A percentile compares a stretch with the other conserved stretches of the same genome.
Conservation (phyloP, 2,797 vertebrate species). For the Microchirus variegatus region DNA sequence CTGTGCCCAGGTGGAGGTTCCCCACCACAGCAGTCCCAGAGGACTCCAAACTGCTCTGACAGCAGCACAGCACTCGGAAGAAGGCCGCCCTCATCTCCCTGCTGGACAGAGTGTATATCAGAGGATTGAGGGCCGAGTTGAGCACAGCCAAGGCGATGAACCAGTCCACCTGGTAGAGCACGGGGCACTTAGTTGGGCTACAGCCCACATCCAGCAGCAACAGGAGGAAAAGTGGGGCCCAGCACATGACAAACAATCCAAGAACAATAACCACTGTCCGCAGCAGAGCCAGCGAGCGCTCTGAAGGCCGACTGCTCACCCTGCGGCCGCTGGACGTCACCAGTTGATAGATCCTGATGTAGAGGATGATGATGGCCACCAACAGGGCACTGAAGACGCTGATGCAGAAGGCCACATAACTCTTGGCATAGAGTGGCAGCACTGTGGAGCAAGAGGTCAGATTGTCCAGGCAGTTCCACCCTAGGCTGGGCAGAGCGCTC, state of each 20-base stretch:
- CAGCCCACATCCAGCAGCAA: constrained; percentile 83
- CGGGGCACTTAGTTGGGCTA: constrained; percentile 69
- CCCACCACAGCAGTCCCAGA: constrained; percentile 43
- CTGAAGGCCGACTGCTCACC: constrained; percentile 80
- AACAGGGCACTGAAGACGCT: constrained; percentile 80
- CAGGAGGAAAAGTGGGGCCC: constrained; percentile 83
- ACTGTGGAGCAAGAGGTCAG: constrained; percentile 79
- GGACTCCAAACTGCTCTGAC: constrained; percentile 63
- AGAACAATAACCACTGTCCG: constrained; percentile 85
- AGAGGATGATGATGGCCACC: constrained; percentile 82
- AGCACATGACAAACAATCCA: constrained; percentile 82
- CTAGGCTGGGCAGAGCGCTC: constrained; percentile 79
- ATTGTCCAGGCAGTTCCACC: constrained; percentile 82
- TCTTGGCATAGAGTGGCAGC: constrained; percentile 82
- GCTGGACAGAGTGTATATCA: constrained; percentile 85
- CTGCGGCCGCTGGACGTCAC: constrained; percentile 82
- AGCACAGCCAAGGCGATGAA: constrained; percentile 84
- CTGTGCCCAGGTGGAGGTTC: constrained; percentile 64
- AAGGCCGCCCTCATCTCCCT: constrained; percentile 83
- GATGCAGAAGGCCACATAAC: constrained; percentile 84
- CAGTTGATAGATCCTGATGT: constrained; percentile 84
- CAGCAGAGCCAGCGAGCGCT: constrained; percentile 80
- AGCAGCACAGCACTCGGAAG: constrained; percentile 79
- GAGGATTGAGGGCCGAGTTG: constrained; percentile 85
- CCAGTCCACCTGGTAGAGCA: constrained; percentile 83